These are phyloP conservation scores for Oasisia sp. DNA, from an alignment of 2,888 invertebrate genomes.

Conservation along the genomic window DNA sequence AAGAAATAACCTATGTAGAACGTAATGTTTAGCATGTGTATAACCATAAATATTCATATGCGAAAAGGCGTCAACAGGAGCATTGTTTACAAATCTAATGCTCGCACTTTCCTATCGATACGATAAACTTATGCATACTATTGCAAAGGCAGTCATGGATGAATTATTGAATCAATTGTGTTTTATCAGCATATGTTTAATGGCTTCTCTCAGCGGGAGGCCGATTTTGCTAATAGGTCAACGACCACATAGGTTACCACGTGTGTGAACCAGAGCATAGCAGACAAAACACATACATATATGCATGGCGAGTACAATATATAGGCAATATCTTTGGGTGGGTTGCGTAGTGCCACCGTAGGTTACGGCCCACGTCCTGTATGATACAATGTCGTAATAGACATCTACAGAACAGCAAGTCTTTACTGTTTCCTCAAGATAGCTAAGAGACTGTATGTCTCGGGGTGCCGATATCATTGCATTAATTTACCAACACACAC, in stretches of 20 bases:
- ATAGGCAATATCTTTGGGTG: background rate
- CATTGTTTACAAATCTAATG: no score
- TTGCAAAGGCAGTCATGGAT: no score
- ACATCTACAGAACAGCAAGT: background rate
- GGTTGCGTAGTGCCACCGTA: background rate
- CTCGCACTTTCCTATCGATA: no score
- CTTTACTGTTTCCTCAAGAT: background rate
- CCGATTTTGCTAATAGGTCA: background rate
- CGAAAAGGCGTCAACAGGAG: no score
- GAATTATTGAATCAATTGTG: background rate
- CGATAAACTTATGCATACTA: no score
- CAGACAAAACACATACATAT: background rate
- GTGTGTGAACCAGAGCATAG: background rate
- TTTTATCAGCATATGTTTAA: background rate
- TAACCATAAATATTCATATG: no score
- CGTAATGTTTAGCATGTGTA: no score
- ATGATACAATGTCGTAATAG: background rate
- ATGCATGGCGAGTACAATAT: background rate
- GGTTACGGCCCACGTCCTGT: background rate
- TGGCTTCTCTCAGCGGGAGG: background rate
- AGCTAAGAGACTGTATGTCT: background rate
- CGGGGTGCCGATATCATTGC: background rate
- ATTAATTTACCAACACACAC: background rate
- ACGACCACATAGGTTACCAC: background rate
- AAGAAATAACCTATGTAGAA: no score